Evolutionary conservation across 2,888 invertebrate genomes (phyloP).

Genomic region (Exocentrus adspersus): DNA sequence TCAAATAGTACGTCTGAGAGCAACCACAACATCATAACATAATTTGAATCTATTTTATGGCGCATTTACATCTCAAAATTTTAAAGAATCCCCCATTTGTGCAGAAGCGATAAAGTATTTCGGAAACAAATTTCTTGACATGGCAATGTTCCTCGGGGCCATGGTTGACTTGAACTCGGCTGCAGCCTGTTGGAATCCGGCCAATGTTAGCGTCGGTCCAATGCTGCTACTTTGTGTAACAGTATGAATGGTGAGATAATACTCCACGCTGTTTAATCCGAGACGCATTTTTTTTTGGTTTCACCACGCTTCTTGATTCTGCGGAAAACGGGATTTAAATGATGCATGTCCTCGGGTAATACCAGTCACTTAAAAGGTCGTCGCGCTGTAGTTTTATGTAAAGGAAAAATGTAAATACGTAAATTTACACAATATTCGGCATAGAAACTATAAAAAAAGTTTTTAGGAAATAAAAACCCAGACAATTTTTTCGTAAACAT

Average conservation of each 20-base stretch:
- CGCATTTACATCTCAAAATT: slow-evolving; percentile 46
- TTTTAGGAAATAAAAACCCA: too few relatives aligned
- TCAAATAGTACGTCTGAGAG: slow-evolving; percentile 45
- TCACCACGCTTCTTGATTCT: slow-evolving; percentile 27
- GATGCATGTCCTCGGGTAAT: not conserved
- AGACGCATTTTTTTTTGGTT: slow-evolving; percentile 46
- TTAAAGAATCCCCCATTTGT: slow-evolving; percentile 39
- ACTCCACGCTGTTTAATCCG: slow-evolving; percentile 52
- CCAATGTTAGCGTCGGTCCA: slow-evolving; percentile 56
- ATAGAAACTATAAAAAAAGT: too few relatives aligned
- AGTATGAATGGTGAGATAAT: slow-evolving; percentile 52
- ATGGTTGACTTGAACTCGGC: slow-evolving; percentile 47
- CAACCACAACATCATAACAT: slow-evolving; percentile 54
- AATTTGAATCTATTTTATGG: slow-evolving; percentile 48
- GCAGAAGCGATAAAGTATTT: slow-evolving; percentile 47
- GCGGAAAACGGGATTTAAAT: slow-evolving; percentile 21
- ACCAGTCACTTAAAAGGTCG: too few relatives aligned
- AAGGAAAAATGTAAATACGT: too few relatives aligned
- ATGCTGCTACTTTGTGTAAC: slow-evolving; percentile 43
- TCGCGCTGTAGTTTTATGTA: too few relatives aligned
- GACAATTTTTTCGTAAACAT: too few relatives aligned
- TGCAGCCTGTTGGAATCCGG: slow-evolving; percentile 59
- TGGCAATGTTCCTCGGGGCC: slow-evolving; percentile 34
- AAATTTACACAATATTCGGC: too few relatives aligned
- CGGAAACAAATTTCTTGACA: slow-evolving; percentile 35